A percentile compares a stretch with the other conserved stretches of the same genome.
These are phyloP conservation scores for Pelobates fuscus DNA, from an alignment of 2,113 vertebrate species.

Conservation along the genomic window DNA sequence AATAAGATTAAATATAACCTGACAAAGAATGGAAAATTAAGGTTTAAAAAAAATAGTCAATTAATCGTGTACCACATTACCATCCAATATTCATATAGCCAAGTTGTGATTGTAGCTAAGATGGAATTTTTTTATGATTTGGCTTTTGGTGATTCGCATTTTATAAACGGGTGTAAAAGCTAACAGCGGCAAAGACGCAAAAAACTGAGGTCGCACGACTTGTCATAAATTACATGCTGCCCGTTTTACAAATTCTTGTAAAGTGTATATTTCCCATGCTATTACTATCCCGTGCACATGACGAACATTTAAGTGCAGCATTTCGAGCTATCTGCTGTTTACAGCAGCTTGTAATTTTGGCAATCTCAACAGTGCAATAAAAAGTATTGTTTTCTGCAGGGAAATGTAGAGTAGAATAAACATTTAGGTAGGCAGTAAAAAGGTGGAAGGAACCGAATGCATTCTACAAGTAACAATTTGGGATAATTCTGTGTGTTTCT, in stretches of 20 bases:
- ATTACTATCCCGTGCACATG: too few species aligned
- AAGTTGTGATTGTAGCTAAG: too few species aligned
- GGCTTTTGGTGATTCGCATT: too few species aligned
- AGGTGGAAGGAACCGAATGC: not conserved
- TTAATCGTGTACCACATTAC: too few species aligned
- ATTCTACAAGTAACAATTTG: not conserved
- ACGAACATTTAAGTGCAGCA: not conserved
- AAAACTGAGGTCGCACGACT: not conserved
- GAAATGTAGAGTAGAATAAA: not conserved
- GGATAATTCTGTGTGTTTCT: too few species aligned
- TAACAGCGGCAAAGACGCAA: not conserved
- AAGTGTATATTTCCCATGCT: not conserved
- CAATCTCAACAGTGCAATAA: not conserved
- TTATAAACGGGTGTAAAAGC: not conserved
- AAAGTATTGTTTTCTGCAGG: not conserved
- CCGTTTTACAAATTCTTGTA: conserved; percentile 29
- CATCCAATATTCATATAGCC: too few species aligned
- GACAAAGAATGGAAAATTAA: too few species aligned
- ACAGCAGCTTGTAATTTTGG: not conserved
- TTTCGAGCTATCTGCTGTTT: not conserved
- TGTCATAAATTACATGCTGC: conserved; percentile 61
- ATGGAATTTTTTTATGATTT: too few species aligned
- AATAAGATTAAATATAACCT: too few species aligned
- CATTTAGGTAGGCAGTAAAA: not conserved
- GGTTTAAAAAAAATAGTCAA: too few species aligned